These are phyloP conservation scores for Nerophis ophidion DNA, from an alignment of 2,113 vertebrate species.

Conservation along the genomic window DNA sequence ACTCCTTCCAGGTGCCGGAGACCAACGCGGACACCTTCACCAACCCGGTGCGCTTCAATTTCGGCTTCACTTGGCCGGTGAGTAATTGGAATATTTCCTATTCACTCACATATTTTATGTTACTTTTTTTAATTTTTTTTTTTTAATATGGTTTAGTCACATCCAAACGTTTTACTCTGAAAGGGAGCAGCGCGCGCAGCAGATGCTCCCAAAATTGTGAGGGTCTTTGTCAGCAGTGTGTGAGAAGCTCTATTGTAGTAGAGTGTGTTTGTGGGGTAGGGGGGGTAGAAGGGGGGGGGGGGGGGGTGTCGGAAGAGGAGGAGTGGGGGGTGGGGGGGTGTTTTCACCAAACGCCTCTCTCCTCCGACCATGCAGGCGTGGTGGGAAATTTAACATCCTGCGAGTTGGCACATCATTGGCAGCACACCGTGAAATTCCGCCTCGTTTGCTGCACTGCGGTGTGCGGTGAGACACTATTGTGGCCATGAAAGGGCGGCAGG, in stretches of 20 bases:
- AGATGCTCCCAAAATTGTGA: constrained; percentile 64
- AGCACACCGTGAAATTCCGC: constrained; percentile 72
- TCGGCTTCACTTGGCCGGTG: constrained; percentile 98
- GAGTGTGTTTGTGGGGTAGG: constrained; percentile 4
- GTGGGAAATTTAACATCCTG: constrained; percentile 72
- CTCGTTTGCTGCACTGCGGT: constrained; percentile 68
- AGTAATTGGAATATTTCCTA: constrained; percentile 47
- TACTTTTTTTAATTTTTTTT: too few relatives aligned
- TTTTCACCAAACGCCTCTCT: constrained; percentile 49
- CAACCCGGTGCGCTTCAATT: constrained; percentile 90
- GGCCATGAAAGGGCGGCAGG: constrained; percentile 67
- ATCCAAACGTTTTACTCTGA: constrained; percentile 33
- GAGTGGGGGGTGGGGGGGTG: constrained; percentile 6
- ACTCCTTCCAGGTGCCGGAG: constrained; percentile 94
- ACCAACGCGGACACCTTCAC: constrained; percentile 82
- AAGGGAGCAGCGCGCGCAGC: constrained; percentile 52
- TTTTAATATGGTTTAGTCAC: constrained; percentile 13
- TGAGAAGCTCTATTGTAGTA: constrained; percentile 66
- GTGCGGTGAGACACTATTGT: constrained; percentile 67
- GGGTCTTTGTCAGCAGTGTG: constrained; percentile 65
- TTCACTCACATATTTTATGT: too few relatives aligned
- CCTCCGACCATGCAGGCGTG: constrained; percentile 46
- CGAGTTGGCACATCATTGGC: constrained; percentile 63
- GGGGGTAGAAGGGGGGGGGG: neutral
- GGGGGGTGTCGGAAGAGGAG: neutral